phyloP scores from a whole-genome alignment of 2,113 vertebrate species.

The Podiceps cristatus region DNA sequence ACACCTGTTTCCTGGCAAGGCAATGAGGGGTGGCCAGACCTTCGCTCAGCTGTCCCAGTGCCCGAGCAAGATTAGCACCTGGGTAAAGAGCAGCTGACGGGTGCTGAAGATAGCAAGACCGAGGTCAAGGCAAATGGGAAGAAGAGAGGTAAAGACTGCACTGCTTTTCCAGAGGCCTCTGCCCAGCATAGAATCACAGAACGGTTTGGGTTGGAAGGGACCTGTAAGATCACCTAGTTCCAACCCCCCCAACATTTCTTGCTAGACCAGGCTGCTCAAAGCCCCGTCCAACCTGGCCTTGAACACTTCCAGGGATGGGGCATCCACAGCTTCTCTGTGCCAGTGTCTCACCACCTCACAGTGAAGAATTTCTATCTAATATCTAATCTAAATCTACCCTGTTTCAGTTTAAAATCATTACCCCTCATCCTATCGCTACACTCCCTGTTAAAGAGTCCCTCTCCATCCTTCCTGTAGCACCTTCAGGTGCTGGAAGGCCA shows the following conservation, averaged over 20 bases:
- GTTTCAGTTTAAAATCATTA: background rate
- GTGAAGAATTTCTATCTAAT: background rate
- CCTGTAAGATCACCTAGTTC: background rate
- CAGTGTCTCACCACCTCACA: background rate
- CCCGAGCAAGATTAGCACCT: background rate
- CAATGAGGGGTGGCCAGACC: accelerated
- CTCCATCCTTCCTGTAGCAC: background rate
- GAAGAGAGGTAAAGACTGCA: background rate
- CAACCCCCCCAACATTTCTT: accelerated
- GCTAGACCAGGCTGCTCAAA: background rate
- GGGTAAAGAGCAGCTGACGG: background rate
- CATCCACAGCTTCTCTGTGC: background rate
- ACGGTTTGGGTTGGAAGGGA: background rate
- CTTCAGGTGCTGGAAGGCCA: background rate
- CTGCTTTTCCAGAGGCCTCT: background rate
- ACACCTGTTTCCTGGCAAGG: constrained; percentile 31
- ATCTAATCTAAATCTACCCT: background rate
- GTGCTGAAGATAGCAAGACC: background rate
- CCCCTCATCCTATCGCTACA: background rate
- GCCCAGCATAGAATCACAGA: background rate
- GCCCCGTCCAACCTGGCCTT: background rate
- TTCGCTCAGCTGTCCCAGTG: background rate
- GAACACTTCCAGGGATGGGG: background rate
- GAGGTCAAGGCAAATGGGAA: background rate
- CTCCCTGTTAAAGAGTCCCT: background rate